Evolutionary conservation across 2,888 invertebrate species (phyloP).

Genomic region (Phymatocera aterrima): DNA sequence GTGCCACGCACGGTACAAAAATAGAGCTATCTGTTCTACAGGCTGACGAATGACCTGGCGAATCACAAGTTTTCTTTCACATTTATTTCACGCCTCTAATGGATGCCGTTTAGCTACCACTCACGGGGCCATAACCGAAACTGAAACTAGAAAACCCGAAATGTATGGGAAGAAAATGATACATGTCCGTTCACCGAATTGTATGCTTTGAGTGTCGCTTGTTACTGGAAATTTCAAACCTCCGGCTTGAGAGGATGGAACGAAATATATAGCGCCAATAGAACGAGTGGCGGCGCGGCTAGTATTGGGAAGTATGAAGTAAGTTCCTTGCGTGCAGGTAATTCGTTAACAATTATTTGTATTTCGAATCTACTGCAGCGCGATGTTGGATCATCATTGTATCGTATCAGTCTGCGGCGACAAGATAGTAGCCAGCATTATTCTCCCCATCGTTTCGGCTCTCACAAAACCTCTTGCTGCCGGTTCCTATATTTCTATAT

Average conservation of each 20-base stretch:
- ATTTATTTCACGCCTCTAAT: constrained; percentile 39
- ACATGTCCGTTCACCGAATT: constrained; percentile 25
- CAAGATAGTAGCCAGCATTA: background rate
- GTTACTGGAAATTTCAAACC: background rate
- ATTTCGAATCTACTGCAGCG: too few species aligned
- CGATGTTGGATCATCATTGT: background rate
- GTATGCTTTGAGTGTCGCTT: constrained; percentile 2
- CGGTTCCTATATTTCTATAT: background rate
- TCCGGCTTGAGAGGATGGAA: background rate
- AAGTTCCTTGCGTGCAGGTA: too few species aligned
- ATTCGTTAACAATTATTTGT: too few species aligned
- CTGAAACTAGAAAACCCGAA: too few species aligned
- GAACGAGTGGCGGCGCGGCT: too few species aligned
- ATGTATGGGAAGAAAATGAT: constrained; percentile 26
- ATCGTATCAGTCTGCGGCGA: too few species aligned
- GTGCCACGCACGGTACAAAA: constrained; percentile 28
- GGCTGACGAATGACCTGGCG: constrained; percentile 42
- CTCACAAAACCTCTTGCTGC: background rate
- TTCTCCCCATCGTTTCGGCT: background rate
- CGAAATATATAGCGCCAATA: background rate
- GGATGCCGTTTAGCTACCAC: constrained; percentile 39
- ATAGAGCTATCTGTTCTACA: constrained; percentile 4
- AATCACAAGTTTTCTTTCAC: constrained; percentile 32
- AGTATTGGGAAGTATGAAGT: too few species aligned
- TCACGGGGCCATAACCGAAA: constrained; percentile 6